Percentiles rank a stretch among this genome's conserved stretches.
These are phyloP conservation scores for Limnothrissa miodon DNA, from an alignment of 2,113 vertebrate species.

Conservation along the genomic window DNA sequence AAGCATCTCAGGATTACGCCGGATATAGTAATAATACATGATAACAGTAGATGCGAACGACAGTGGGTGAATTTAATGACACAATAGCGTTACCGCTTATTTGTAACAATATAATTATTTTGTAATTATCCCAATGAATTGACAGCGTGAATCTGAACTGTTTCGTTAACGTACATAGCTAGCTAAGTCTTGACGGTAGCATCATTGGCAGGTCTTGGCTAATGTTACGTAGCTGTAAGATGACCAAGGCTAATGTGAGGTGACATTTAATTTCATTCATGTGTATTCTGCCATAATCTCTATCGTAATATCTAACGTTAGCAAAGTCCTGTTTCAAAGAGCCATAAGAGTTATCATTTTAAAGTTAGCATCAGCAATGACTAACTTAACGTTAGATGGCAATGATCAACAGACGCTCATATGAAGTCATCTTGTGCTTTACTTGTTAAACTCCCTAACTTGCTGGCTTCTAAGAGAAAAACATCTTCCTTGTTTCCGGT, in stretches of 20 bases:
- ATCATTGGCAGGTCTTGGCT: not conserved
- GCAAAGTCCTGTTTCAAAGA: not conserved
- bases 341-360: not conserved
- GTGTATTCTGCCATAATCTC: not conserved
- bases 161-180: too few relatives aligned
- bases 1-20: not conserved
- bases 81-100: not conserved
- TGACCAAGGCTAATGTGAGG: not conserved
- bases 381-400: not conserved
- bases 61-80: not conserved
- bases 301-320: not conserved
- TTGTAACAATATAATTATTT: not conserved
- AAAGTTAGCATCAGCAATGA: too few relatives aligned
- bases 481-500: not conserved
- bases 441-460: not conserved
- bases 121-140: not conserved
- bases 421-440: not conserved
- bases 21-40: not conserved
- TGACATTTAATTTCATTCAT: not conserved
- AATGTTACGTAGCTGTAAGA: not conserved
- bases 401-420: not conserved
- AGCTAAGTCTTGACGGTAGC: not conserved
- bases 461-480: not conserved
- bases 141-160: not conserved
- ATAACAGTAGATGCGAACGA: not conserved